Conservation (phyloP, 1,140 invertebrate genomes). For the Anastrepha obliqua region DNA sequence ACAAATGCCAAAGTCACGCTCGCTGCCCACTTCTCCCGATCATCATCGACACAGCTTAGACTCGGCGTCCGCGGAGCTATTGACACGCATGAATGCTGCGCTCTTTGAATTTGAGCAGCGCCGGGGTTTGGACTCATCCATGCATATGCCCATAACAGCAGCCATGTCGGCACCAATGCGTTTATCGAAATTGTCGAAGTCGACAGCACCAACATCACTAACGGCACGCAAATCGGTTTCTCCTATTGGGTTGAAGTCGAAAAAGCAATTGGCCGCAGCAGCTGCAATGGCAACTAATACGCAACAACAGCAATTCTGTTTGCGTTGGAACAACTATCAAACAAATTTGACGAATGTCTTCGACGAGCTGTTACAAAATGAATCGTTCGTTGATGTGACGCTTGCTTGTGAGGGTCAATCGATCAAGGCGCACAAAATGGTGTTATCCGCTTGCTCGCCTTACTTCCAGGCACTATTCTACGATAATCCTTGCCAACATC, state of each 20-base stretch:
- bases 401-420: conserved; percentile 92
- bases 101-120: conserved; percentile 65
- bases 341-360: conserved; percentile 93
- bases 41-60: conserved; percentile 56
- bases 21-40: conserved; percentile 69
- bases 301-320: conserved; percentile 81
- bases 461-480: conserved; percentile 94
- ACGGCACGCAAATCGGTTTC: conserved; percentile 1
- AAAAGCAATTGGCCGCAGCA: conserved; percentile 23
- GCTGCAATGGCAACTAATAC: conserved; percentile 7
- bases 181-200: neutral
- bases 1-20: conserved; percentile 64
- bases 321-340: conserved; percentile 96
- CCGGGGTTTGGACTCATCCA: neutral
- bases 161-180: neutral
- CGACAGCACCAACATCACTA: neutral
- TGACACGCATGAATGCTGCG: conserved; percentile 61
- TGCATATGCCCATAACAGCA: neutral
- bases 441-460: conserved; percentile 92
- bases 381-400: conserved; percentile 94
- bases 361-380: conserved; percentile 91
- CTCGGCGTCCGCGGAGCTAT: conserved; percentile 49
- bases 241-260: neutral
- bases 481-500: conserved; percentile 93
- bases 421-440: conserved; percentile 94